Evolutionary conservation across 2,113 vertebrate species (phyloP).

Genomic region (Leucosticte australis): DNA sequence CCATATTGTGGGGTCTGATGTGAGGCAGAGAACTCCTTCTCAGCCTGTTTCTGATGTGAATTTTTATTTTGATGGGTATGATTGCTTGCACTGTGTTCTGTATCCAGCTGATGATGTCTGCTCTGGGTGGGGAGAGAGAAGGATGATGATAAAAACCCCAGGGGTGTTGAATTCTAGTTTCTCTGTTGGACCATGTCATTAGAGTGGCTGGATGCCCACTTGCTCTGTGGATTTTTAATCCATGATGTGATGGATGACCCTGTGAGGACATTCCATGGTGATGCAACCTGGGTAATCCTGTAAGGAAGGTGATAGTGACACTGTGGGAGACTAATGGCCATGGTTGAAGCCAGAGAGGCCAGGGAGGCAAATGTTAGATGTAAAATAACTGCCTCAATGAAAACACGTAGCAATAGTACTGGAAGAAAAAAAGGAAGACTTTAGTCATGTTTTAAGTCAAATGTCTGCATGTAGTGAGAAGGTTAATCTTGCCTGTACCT

Average conservation of each 20-base stretch:
- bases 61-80: not conserved
- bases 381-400: not conserved
- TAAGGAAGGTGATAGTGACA: not conserved
- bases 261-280: not conserved
- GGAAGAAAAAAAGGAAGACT: not conserved
- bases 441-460: not conserved
- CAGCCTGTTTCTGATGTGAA: not conserved
- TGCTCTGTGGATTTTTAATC: not conserved
- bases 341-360: not conserved
- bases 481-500: not conserved
- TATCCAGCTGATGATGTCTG: not conserved
- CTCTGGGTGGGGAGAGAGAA: not conserved
- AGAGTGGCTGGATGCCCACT: not conserved
- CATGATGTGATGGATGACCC: not conserved
- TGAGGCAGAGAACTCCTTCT: not conserved
- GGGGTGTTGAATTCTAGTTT: not conserved
- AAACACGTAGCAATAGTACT: not conserved
- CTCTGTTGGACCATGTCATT: not conserved
- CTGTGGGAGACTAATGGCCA: not conserved
- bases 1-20: not conserved
- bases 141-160: not conserved
- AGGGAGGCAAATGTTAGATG: not conserved
- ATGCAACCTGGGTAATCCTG: not conserved
- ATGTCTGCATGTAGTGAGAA: not conserved
- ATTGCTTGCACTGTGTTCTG: not conserved